Evolutionary conservation across 2,797 vertebrate species (phyloP).

Genomic region (Hozukius guyotensis): DNA sequence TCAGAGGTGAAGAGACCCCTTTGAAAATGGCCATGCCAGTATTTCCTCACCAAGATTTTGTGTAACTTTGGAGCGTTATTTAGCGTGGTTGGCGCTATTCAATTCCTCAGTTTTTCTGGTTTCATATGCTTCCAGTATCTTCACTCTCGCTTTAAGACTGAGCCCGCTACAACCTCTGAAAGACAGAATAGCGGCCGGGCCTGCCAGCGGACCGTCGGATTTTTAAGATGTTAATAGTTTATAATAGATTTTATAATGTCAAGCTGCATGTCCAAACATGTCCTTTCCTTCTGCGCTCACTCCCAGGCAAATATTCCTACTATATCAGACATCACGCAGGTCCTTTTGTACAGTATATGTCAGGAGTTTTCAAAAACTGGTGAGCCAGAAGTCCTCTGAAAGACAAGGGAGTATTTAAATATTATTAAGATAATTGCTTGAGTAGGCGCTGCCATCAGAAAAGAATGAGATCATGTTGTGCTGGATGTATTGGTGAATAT

Average conservation of each 20-base stretch:
- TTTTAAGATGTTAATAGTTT: no score
- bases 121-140: no score
- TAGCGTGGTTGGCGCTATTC: no score
- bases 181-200: no score
- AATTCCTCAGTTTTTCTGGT: no score
- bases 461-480: background rate
- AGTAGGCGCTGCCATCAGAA: background rate
- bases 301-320: background rate
- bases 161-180: no score
- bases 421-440: background rate
- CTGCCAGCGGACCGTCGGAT: no score
- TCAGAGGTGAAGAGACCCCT: no score
- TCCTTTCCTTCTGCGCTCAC: background rate
- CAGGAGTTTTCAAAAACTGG: background rate
- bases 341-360: background rate
- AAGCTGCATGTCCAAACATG: background rate
- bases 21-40: no score
- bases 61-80: no score
- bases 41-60: no score
- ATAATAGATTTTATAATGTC: background rate
- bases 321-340: background rate
- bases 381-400: background rate
- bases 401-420: background rate
- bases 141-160: no score
- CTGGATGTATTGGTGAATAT: background rate